phyloP scores from a whole-genome alignment of 2,888 invertebrate species.

The Hirtodrosophila cameraria region DNA sequence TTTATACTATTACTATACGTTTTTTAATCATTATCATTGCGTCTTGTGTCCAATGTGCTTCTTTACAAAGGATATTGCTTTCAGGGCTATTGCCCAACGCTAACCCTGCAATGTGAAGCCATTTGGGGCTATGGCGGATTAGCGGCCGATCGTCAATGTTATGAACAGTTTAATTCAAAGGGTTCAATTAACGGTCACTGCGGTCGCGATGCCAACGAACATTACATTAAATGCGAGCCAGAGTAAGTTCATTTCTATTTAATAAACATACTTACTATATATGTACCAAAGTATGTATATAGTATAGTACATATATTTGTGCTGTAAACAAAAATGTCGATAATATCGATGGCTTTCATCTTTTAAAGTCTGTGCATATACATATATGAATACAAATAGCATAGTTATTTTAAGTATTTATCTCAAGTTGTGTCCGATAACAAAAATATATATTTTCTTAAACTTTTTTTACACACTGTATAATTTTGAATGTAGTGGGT shows the following conservation, averaged over 20 bases:
- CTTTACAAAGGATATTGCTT: conserved; percentile 90
- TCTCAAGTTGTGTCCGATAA: too few species aligned
- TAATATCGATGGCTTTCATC: too few species aligned
- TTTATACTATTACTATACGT: too few species aligned
- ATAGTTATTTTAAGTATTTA: too few species aligned
- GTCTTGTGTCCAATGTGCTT: neutral
- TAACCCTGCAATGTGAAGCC: conserved; percentile 93
- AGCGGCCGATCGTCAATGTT: conserved; percentile 94
- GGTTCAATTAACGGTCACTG: conserved; percentile 98
- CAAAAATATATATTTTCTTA: too few species aligned
- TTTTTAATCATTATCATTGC: too few species aligned
- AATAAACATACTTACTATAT: too few species aligned
- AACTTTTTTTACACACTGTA: too few species aligned
- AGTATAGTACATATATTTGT: neutral
- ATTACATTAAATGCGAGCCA: conserved; percentile 93
- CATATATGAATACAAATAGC: too few species aligned
- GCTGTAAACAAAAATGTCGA: neutral
- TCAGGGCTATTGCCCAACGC: conserved; percentile 95
- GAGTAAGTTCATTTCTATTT: conserved; percentile 89
- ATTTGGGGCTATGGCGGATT: conserved; percentile 96
- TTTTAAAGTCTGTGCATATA: too few species aligned
- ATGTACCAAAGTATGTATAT: too few species aligned
- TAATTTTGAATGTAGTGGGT: too few species aligned
- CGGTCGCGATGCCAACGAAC: conserved; percentile 90
- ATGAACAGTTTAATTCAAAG: conserved; percentile 97